phyloP scores from a whole-genome alignment of 1,140 invertebrate genomes.

The Apis laboriosa region DNA sequence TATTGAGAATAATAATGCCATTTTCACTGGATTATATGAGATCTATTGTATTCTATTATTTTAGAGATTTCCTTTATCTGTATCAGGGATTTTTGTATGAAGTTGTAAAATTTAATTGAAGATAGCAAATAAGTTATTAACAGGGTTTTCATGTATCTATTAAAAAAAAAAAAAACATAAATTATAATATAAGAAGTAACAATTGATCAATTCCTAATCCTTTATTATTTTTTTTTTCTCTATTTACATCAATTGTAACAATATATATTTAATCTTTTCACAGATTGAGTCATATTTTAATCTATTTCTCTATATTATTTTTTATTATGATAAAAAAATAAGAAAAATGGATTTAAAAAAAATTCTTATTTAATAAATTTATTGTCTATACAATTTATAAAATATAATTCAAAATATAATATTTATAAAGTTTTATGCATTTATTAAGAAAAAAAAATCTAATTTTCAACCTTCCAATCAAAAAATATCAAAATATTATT shows the following conservation, averaged over 20 bases:
- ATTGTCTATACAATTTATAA: no score
- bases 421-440: neutral
- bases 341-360: neutral
- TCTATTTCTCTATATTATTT: neutral
- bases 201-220: neutral
- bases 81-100: constrained; percentile 1
- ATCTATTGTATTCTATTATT: constrained; percentile 34
- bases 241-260: neutral
- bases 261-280: neutral
- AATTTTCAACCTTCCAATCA: neutral
- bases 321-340: neutral
- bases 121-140: constrained; percentile 10
- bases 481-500: neutral
- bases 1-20: constrained; percentile 80
- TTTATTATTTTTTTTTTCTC: neutral
- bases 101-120: neutral
- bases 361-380: no score
- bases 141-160: neutral
- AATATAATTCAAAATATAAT: neutral
- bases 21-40: constrained; percentile 75
- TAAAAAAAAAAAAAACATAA: neutral
- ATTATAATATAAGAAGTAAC: constrained; percentile 2
- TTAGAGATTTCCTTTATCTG: constrained; percentile 19
- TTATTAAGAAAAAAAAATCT: neutral
- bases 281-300: neutral